Percentiles rank a stretch among this genome's conserved stretches.
These are phyloP conservation scores for Phaonia tiefii DNA, from an alignment of 2,888 invertebrate species.

Conservation along the genomic window DNA sequence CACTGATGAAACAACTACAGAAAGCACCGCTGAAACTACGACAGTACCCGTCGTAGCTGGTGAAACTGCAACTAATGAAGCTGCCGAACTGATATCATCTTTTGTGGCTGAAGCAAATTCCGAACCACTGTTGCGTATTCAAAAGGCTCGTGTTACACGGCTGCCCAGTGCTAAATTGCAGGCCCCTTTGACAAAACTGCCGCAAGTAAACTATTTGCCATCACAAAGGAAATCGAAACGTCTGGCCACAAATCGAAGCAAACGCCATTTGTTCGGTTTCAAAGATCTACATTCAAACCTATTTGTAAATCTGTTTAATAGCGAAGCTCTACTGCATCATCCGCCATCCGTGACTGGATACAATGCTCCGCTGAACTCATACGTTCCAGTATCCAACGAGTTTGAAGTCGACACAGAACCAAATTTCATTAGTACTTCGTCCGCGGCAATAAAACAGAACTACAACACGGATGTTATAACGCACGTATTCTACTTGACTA, in stretches of 20 bases:
- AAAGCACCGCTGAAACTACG: constrained; percentile 73
- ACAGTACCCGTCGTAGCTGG: constrained; percentile 65
- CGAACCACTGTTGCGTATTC: constrained; percentile 74
- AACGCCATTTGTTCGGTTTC: constrained; percentile 73
- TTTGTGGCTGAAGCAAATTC: constrained; percentile 73
- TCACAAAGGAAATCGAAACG: constrained; percentile 46
- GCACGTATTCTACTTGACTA: constrained; percentile 80
- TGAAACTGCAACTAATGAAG: constrained; percentile 70
- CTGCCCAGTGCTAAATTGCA: constrained; percentile 74
- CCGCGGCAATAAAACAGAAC: constrained; percentile 71
- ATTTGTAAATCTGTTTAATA: constrained; percentile 73
- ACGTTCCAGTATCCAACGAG: constrained; percentile 71
- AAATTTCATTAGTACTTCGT: constrained; percentile 68
- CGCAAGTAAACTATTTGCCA: constrained; percentile 66
- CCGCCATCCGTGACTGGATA: constrained; percentile 25
- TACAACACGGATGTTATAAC: constrained; percentile 76
- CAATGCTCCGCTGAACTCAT: constrained; percentile 58
- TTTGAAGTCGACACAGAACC: constrained; percentile 71
- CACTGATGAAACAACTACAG: constrained; percentile 18
- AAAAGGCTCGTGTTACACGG: constrained; percentile 73
- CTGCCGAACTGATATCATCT: constrained; percentile 74
- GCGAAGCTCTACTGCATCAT: constrained; percentile 62
- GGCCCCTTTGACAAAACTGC: constrained; percentile 69
- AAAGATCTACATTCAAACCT: constrained; percentile 75
- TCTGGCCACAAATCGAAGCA: constrained; percentile 67